Evolutionary conservation across 1,140 invertebrate genomes (phyloP), one percentile per base, ranked within the genome.

Genomic region (Drosophila bipectinata): DNA sequence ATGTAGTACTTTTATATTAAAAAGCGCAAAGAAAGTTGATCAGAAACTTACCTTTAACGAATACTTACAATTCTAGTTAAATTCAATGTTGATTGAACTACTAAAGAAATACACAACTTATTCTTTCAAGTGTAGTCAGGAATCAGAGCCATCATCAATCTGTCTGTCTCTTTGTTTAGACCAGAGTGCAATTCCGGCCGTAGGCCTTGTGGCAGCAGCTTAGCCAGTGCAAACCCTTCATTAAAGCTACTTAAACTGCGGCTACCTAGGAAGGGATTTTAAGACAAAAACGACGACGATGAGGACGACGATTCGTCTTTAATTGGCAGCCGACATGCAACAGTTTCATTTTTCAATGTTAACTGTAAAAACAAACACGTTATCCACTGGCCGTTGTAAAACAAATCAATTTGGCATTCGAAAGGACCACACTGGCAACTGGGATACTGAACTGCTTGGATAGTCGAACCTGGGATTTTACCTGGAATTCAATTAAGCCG

Each of bases 341-440:
- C 68, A 88, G 72, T 83, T 83, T 88, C 76, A 88, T 88, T 83
- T 82, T 83, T 88, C 76, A 79, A 89, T 88, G 75, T 83, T 79
- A 88, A 88, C 83, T 88, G 83, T 88, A 88, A 88, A 88, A 88
- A 77, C 83, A 80, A 83, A 83, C 83, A 88, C 84, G 83, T 83
- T 88, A 77, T 88, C 57, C 72, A 69, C 76, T 12, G 47, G 58
- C 71, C 61, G 64, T 69, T 77, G 79, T 77, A 83, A 44, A 83
- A 88, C 83, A 89, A 88, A 88, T 88, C 83, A 88, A 88, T 88
- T 88, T 88, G 57, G 52, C 56, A 63, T 57, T 24, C 47, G 54
- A 37, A 61, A 68, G 69, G 78, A 85, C 82, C 82, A 87, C 82
- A 83, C 79, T 59, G 3, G 8, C 12, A 30, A 9, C 26, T 9